These are phyloP conservation scores for Nemotelus nigrinus DNA, from an alignment of 2,888 invertebrate species.

Conservation along the genomic window DNA sequence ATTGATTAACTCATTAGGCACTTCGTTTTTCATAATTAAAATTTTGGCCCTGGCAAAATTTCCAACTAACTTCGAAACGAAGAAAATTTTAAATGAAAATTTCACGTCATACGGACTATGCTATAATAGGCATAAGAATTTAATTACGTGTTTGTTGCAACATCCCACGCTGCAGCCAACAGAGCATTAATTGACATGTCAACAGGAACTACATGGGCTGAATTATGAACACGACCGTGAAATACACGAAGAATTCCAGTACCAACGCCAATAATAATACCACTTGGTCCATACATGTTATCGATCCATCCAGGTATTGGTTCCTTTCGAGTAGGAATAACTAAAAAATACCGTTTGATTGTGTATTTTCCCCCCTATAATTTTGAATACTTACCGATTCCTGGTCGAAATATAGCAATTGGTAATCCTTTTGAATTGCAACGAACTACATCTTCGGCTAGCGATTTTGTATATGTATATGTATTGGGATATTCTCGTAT, in stretches of 20 bases:
- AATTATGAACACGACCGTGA: conserved; percentile 57
- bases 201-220: conserved; percentile 65
- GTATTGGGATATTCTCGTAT: conserved; percentile 70
- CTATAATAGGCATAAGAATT: not conserved
- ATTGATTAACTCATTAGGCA: too few species aligned
- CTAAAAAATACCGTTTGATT: conserved; percentile 55
- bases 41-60: too few species aligned
- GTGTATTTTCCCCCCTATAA: not conserved
- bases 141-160: conserved; percentile 62
- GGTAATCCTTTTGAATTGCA: conserved; percentile 70
- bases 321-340: conserved; percentile 66
- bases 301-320: conserved; percentile 75
- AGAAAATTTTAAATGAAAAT: too few species aligned
- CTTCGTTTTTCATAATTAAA: too few species aligned
- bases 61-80: too few species aligned
- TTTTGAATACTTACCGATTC: conserved; percentile 67
- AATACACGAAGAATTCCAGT: conserved; percentile 69
- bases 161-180: conserved; percentile 64
- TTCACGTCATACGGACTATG: too few species aligned
- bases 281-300: conserved; percentile 72
- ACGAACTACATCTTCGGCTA: conserved; percentile 72
- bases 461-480: conserved; percentile 77
- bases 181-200: conserved; percentile 65
- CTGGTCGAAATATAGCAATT: conserved; percentile 74
- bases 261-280: conserved; percentile 66